Evolutionary conservation across 2,888 invertebrate genomes (phyloP).

Genomic region (Sesamia inferens): DNA sequence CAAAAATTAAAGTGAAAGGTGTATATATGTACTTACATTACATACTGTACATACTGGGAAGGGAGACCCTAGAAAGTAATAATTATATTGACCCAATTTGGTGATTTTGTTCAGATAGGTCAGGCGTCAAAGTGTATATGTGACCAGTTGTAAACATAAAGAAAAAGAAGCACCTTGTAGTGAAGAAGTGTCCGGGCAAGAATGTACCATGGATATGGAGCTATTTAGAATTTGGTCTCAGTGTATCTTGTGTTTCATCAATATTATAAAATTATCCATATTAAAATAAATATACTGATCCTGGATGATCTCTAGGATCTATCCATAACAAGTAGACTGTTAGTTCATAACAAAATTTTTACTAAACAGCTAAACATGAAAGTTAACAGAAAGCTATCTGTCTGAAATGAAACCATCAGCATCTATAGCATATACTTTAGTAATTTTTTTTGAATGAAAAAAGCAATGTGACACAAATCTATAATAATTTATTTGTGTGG

Average conservation of each 20-base stretch:
- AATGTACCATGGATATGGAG: not conserved
- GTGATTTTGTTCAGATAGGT: not conserved
- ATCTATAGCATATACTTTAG: too few relatives aligned
- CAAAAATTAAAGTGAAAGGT: not conserved
- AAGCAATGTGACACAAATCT: too few relatives aligned
- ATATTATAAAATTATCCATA: not conserved
- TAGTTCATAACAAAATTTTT: not conserved
- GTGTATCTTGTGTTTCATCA: not conserved
- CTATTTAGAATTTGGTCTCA: not conserved
- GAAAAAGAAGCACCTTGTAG: not conserved
- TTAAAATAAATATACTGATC: not conserved
- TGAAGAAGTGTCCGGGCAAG: too few relatives aligned
- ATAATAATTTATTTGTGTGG: too few relatives aligned
- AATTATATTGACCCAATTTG: not conserved
- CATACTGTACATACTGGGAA: not conserved
- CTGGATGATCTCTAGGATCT: not conserved
- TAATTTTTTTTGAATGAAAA: too few relatives aligned
- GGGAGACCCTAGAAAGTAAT: not conserved
- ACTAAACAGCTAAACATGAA: not conserved
- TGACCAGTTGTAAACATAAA: not conserved
- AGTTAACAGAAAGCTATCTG: not conserved
- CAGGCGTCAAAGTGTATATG: not conserved
- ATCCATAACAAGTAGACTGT: not conserved
- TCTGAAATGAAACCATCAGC: not conserved
- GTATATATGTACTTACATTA: too few relatives aligned